Conservation (phyloP, 2,797 vertebrate genomes). For the Pitangus sulphuratus region DNA sequence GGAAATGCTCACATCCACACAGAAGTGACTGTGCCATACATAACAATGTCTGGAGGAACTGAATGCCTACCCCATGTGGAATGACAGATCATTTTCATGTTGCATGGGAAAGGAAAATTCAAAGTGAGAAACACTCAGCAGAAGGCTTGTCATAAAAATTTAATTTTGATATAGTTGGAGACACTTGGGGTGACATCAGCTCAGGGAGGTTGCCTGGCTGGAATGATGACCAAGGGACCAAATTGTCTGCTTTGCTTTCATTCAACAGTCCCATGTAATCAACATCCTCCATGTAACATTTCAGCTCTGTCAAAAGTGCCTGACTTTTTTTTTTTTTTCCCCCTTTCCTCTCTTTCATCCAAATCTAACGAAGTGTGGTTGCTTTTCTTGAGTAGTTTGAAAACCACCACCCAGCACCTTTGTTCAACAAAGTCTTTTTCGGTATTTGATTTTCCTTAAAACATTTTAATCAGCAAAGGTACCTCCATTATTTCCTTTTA, state of each 20-base stretch:
- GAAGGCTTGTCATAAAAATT: not conserved
- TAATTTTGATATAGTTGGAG: not conserved
- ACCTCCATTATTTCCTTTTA: not conserved
- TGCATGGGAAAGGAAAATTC: not conserved
- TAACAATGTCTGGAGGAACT: not conserved
- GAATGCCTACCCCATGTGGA: fast-evolving
- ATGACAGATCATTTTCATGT: not conserved
- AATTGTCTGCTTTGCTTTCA: not conserved
- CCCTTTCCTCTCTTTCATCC: not conserved
- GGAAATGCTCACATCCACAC: not conserved
- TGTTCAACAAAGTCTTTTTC: not conserved
- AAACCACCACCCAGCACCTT: not conserved
- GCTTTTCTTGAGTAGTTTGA: not conserved
- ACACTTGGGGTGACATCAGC: not conserved
- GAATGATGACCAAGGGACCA: not conserved
- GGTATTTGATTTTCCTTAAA: not conserved
- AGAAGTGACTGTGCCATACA: not conserved
- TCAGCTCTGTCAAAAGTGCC: not conserved
- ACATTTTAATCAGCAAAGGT: not conserved
- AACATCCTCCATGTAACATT: not conserved
- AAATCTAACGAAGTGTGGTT: not conserved
- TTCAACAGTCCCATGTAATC: not conserved
- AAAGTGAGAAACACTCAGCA: not conserved
- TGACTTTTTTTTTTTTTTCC: fast-evolving
- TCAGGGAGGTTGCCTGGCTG: not conserved